Conservation (phyloP, 1,140 invertebrate species). For the Chlorops oryzae region DNA sequence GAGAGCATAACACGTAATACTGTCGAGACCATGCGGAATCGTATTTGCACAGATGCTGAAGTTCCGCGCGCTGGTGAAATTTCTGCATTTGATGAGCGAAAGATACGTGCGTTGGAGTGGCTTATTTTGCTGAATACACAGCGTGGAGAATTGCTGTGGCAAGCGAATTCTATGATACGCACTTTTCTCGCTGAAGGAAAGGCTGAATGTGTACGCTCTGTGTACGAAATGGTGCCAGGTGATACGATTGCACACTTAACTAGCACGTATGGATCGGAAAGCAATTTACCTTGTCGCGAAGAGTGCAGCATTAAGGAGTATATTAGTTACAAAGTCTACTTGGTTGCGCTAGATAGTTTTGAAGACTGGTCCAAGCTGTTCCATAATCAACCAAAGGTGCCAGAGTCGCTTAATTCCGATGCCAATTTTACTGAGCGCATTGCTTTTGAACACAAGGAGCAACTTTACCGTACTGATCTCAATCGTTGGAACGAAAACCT, state of each 20-base stretch:
- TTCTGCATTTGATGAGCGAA: conserved; percentile 30
- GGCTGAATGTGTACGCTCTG: conserved; percentile 61
- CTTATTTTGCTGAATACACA: conserved; percentile 73
- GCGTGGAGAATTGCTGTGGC: conserved; percentile 70
- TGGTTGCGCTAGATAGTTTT: conserved; percentile 80
- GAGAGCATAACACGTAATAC: conserved; percentile 73
- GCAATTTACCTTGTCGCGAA: conserved; percentile 51
- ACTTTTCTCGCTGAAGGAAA: conserved; percentile 66
- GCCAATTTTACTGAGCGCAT: conserved; percentile 82
- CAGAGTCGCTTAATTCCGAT: conserved; percentile 50
- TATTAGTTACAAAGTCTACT: conserved; percentile 70
- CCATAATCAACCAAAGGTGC: conserved; percentile 67
- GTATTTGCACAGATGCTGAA: conserved; percentile 16
- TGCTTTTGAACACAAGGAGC: conserved; percentile 73
- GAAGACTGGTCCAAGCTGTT: conserved; percentile 81
- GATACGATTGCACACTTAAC: conserved; percentile 61
- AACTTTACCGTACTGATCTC: conserved; percentile 69
- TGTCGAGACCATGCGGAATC: conserved; percentile 67
- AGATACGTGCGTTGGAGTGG: conserved; percentile 86
- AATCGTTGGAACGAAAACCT: conserved; percentile 70
- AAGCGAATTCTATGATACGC: conserved; percentile 84
- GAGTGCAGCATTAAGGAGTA: conserved; percentile 65
- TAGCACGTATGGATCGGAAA: conserved; percentile 52
- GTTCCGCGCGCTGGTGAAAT: conserved; percentile 21
- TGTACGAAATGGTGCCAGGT: conserved; percentile 61